These are phyloP conservation scores for Kryphioiulus occultus DNA, from an alignment of 2,888 invertebrate species.

Conservation along the genomic window DNA sequence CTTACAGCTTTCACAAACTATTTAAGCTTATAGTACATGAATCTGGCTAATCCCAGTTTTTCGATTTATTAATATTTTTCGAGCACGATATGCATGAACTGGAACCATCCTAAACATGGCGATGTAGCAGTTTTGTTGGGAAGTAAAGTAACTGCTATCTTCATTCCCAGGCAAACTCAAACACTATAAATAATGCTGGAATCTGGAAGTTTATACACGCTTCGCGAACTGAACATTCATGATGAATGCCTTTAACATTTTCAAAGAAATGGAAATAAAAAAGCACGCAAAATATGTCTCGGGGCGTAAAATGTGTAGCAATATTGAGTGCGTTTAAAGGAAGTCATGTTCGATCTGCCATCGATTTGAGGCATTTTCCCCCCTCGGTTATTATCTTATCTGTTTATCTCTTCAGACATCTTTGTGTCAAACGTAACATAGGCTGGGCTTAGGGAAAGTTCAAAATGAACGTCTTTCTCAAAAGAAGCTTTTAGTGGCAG, in stretches of 20 bases:
- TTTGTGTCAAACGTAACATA: slow-evolving; percentile 15
- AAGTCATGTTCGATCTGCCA: slow-evolving; percentile 36
- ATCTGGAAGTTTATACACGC: neutral
- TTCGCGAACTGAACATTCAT: neutral
- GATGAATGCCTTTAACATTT: neutral
- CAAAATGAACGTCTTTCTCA: neutral
- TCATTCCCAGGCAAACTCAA: neutral
- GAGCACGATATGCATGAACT: neutral
- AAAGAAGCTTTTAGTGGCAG: slow-evolving; percentile 33
- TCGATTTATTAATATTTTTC: neutral
- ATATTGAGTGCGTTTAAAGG: slow-evolving; percentile 4
- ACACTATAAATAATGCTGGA: slow-evolving; percentile 4
- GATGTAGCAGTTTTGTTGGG: neutral
- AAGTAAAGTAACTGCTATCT: neutral
- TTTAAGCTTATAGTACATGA: too few species aligned
- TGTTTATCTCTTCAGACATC: slow-evolving; percentile 32
- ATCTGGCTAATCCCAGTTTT: slow-evolving; percentile 19
- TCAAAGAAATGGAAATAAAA: neutral
- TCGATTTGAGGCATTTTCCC: slow-evolving; percentile 27
- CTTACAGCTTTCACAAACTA: too few species aligned
- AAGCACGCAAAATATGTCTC: neutral
- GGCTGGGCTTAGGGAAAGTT: slow-evolving; percentile 14
- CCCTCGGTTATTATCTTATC: slow-evolving; percentile 18
- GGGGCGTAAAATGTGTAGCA: neutral
- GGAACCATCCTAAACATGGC: neutral